Conservation (phyloP, 2,113 vertebrate genomes). For the Mustela nigripes region DNA sequence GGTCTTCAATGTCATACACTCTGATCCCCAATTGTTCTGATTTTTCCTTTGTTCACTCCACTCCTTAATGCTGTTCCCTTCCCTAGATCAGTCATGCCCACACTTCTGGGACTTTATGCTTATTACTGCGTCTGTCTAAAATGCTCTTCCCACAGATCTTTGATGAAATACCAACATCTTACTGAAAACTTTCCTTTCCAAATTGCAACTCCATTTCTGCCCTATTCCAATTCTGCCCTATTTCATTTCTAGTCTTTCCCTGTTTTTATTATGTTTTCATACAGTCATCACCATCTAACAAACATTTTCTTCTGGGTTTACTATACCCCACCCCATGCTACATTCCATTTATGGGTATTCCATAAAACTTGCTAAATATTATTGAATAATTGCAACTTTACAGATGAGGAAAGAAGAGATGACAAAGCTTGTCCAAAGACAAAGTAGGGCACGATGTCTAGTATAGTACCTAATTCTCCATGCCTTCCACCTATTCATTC, state of each 20-base stretch:
- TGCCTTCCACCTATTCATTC: background rate
- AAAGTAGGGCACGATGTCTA: background rate
- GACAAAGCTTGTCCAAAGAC: background rate
- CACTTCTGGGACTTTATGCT: background rate
- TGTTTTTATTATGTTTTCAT: background rate
- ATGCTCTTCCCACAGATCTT: background rate
- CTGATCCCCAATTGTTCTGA: background rate
- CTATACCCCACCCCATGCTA: background rate
- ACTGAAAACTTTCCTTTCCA: background rate
- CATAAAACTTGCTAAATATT: background rate
- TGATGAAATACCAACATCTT: background rate
- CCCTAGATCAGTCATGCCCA: background rate
- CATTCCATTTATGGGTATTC: background rate
- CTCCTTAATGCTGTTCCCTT: background rate
- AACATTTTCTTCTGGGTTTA: background rate
- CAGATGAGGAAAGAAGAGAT: background rate
- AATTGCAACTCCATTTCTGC: background rate
- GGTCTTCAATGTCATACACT: background rate
- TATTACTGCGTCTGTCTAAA: background rate
- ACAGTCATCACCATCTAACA: background rate
- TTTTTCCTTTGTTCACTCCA: background rate
- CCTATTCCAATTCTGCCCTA: background rate
- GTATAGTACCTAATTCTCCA: background rate
- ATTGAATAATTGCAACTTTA: background rate
- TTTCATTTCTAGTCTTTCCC: background rate